These are phyloP conservation scores for Limosa lapponica DNA, from an alignment of 2,797 vertebrate species.

Conservation along the genomic window DNA sequence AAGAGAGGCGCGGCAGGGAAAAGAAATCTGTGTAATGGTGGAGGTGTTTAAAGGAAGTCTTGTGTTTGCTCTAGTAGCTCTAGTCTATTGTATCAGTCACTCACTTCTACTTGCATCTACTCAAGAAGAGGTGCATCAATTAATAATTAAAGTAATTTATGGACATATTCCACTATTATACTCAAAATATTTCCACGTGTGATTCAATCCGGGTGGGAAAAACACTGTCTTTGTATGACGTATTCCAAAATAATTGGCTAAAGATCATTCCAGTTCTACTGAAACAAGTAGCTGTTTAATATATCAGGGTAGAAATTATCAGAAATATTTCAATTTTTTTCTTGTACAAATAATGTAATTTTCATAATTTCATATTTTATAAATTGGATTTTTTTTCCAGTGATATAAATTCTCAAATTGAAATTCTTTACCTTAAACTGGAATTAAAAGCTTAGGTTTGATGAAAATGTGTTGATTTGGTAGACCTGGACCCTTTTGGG, in stretches of 20 bases:
- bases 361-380: background rate
- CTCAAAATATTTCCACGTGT: background rate
- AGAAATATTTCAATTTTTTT: background rate
- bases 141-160: background rate
- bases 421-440: background rate
- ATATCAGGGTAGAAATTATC: background rate
- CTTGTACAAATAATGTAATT: background rate
- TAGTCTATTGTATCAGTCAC: background rate
- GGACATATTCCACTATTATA: background rate
- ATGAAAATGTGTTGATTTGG: background rate
- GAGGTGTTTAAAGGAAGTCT: background rate
- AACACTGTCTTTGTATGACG: background rate
- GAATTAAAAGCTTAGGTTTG: background rate
- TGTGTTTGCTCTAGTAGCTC: background rate
- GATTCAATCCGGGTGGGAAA: background rate
- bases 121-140: background rate
- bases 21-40: background rate
- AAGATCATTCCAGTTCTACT: background rate
- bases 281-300: background rate
- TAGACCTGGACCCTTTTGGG: accelerated
- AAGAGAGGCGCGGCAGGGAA: background rate
- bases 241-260: background rate
- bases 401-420: background rate
- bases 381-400: background rate
- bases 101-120: background rate